Conservation (phyloP, 2,797 vertebrate genomes). For the Dermochelys coriacea region DNA sequence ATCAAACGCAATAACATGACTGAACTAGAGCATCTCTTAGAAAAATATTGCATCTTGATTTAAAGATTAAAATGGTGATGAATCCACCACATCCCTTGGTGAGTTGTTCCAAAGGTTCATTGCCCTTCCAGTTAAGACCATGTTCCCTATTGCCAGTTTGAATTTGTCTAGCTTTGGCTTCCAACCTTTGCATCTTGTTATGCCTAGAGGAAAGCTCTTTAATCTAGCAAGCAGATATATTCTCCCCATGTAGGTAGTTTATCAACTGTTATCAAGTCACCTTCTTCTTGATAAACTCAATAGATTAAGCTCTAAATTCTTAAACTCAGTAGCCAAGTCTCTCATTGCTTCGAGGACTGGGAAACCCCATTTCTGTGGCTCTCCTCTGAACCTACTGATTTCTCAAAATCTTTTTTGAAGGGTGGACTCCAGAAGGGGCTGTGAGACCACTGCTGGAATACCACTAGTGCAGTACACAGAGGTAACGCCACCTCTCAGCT, state of each 20-base stretch:
- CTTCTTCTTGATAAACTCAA: constrained; percentile 20
- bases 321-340: too few species aligned
- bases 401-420: not conserved
- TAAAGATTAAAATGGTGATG: constrained; percentile 30
- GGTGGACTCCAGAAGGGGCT: not conserved
- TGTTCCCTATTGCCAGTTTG: constrained; percentile 43
- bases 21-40: constrained; percentile 18
- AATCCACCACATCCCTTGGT: constrained; percentile 38
- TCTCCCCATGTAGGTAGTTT: not conserved
- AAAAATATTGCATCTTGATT: constrained; percentile 19
- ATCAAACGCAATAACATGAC: constrained; percentile 37
- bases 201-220: not conserved
- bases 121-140: constrained; percentile 68
- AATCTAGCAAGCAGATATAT: not conserved
- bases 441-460: not conserved
- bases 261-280: not conserved
- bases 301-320: constrained; percentile 4
- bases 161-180: constrained; percentile 64
- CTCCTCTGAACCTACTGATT: not conserved
- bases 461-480: not conserved
- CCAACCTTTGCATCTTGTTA: constrained; percentile 37
- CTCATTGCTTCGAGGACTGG: not conserved
- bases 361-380: not conserved
- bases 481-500: not conserved
- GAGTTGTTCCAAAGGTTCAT: constrained; percentile 69